A percentile compares a stretch with the other conserved stretches of the same genome.
Evolutionary conservation across 2,888 invertebrate genomes (phyloP).

Genomic region (Belgica antarctica): DNA sequence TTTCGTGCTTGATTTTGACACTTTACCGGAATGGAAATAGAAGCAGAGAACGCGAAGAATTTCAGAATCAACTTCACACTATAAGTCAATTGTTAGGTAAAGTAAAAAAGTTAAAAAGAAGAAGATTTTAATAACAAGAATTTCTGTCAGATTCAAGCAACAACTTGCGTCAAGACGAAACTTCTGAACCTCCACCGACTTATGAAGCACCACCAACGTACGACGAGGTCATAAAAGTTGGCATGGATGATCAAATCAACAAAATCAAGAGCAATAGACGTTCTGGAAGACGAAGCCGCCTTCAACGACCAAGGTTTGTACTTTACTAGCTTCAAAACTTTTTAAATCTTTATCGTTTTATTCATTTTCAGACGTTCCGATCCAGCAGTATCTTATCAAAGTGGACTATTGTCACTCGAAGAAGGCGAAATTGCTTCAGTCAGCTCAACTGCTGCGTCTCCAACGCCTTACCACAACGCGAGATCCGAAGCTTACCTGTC

Average conservation of each 20-base stretch:
- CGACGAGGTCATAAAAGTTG: conserved; percentile 64
- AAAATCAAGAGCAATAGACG: conserved; percentile 47
- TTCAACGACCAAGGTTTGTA: conserved; percentile 44
- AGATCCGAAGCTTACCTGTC: conserved; percentile 5
- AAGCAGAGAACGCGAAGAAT: conserved; percentile 62
- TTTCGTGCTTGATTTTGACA: conserved; percentile 63
- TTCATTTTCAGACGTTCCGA: conserved; percentile 26
- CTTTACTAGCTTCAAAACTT: neutral
- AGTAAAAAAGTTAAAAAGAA: too few relatives aligned
- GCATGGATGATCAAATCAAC: conserved; percentile 55
- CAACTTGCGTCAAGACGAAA: conserved; percentile 53
- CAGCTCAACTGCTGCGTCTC: conserved; percentile 27
- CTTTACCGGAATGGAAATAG: conserved; percentile 64
- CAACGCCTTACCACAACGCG: neutral
- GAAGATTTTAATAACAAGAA: too few relatives aligned
- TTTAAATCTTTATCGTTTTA: too few relatives aligned
- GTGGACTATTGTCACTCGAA: neutral
- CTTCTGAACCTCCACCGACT: conserved; percentile 63
- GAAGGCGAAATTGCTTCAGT: conserved; percentile 22
- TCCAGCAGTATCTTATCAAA: conserved; percentile 38
- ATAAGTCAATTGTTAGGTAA: conserved; percentile 67
- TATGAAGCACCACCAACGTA: conserved; percentile 73
- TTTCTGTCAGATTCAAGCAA: conserved; percentile 53
- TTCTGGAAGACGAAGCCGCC: conserved; percentile 46
- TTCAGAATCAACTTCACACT: conserved; percentile 66